Conservation (phyloP, 1,140 invertebrate species). For the Drosophila hydei region DNA sequence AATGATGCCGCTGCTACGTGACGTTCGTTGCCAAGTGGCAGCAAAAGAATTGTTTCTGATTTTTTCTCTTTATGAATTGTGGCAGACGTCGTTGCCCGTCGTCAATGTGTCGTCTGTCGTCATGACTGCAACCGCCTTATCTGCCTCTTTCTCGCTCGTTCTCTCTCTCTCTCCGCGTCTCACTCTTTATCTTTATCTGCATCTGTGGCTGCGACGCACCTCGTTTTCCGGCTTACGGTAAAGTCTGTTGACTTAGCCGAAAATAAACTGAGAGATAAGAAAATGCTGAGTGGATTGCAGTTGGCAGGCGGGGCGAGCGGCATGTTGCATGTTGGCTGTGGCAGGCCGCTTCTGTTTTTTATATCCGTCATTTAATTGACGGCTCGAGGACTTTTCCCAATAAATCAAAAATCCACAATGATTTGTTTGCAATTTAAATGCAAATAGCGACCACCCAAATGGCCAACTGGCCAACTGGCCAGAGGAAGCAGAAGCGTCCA, state of each 20-base stretch:
- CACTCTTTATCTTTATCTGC: slow-evolving; percentile 5
- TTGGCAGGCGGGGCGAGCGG: background rate
- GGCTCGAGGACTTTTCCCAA: slow-evolving; percentile 63
- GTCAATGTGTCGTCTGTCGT: slow-evolving; percentile 38
- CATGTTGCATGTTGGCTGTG: background rate
- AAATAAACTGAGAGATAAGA: slow-evolving; percentile 44
- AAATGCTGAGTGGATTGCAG: slow-evolving; percentile 12
- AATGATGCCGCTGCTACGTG: slow-evolving; percentile 80
- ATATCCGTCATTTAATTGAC: slow-evolving; percentile 65
- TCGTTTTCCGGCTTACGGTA: slow-evolving; percentile 73
- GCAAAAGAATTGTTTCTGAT: slow-evolving; percentile 62
- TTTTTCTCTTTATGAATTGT: slow-evolving; percentile 70
- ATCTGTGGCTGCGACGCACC: slow-evolving; percentile 53
- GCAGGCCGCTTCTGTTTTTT: slow-evolving; percentile 39
- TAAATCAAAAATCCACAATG: slow-evolving; percentile 73
- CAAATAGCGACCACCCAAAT: slow-evolving; percentile 76
- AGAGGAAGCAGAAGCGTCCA: background rate
- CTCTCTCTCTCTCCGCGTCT: background rate
- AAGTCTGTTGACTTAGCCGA: slow-evolving; percentile 41
- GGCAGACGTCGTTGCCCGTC: slow-evolving; percentile 26
- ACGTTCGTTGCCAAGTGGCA: slow-evolving; percentile 78
- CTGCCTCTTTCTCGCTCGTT: slow-evolving; percentile 26
- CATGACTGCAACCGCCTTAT: slow-evolving; percentile 63
- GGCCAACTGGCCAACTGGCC: slow-evolving; percentile 27
- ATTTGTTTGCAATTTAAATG: slow-evolving; percentile 82